Evolutionary conservation across 1,140 invertebrate genomes (phyloP), one percentile per base, ranked within the genome.

Genomic region (Bombus turneri): DNA sequence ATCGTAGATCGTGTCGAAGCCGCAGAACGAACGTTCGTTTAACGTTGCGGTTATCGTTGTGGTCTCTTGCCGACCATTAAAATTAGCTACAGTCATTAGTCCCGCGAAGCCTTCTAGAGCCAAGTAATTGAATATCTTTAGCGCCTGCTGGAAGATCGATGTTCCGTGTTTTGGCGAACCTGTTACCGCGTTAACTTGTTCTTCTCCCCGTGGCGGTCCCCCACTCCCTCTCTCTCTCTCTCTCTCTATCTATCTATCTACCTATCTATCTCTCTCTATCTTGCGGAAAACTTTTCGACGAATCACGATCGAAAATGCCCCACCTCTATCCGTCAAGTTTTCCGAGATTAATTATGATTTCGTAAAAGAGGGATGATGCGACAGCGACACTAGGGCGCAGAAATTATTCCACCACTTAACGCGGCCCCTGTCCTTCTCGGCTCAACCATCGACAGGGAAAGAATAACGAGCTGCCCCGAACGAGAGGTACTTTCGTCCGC

Each of bases 61-160:
- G 79, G 66, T 78, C 64, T 72, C 41, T 10, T 18, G 22, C 74
- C 77, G 64, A 39, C 74, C 86, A 75, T 90, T 90, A 89, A 87
- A 89, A 89, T 90, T 75, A 75, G 72, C 64, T 69, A 87, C 47
- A 64, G 82, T 71, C 78, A 81, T 90, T 82, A 83, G 82, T 37
- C 22, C 22, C 43, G 83, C 85, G 87, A 76, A 81, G 85, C 81
- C 87, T 66, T 78, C 69, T 80, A 78, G 22, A 31, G 73, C 37
- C 80, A 25, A 83, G 75, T 91, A 91, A 91, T 91, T 91, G 90
- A 91, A 91, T 87, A 87, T 86, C 87, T 87, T 89, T 90, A 81
- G 74, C 86, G 86, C 87, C 90, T 85, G 66, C 72, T 59, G 39
- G 83, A 76, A 78, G 86, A 91, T 89, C 90, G 90, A 86, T 88